A percentile compares a stretch with the other conserved stretches of the same genome.
Conservation (phyloP, 1,140 invertebrate genomes). For the Trachymyrmex cornetzi region DNA sequence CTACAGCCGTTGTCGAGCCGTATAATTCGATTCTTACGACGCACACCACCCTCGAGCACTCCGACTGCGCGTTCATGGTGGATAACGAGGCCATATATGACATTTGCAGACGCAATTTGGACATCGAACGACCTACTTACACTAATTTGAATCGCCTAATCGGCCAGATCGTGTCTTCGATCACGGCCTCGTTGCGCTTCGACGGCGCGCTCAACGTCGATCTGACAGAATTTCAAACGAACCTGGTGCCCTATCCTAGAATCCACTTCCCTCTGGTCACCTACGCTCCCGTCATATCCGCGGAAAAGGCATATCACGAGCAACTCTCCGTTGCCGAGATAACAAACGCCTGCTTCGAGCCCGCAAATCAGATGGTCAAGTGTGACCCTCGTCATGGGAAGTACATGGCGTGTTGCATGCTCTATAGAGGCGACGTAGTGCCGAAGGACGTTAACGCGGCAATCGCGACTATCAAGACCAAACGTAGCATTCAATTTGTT, state of each 20-base stretch:
- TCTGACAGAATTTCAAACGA: constrained; percentile 73
- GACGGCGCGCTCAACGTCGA: constrained; percentile 73
- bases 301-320: constrained; percentile 85
- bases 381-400: constrained; percentile 86
- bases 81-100: constrained; percentile 92
- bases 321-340: constrained; percentile 71
- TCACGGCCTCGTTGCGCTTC: constrained; percentile 87
- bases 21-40: constrained; percentile 74
- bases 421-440: constrained; percentile 89
- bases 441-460: constrained; percentile 90
- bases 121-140: constrained; percentile 89
- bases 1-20: constrained; percentile 72
- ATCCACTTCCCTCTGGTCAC: constrained; percentile 88
- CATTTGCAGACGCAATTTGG: constrained; percentile 90
- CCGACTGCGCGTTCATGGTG: constrained; percentile 91
- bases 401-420: constrained; percentile 90
- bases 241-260: constrained; percentile 85
- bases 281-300: constrained; percentile 71
- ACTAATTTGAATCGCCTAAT: constrained; percentile 71
- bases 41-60: constrained; percentile 91
- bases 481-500: constrained; percentile 87
- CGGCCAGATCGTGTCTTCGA: constrained; percentile 88
- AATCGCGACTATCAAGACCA: constrained; percentile 72
- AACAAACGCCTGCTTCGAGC: constrained; percentile 90
- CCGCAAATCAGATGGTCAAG: constrained; percentile 90